These are phyloP conservation scores for Corvus hawaiiensis DNA, from an alignment of 2,113 vertebrate genomes.

Conservation along the genomic window DNA sequence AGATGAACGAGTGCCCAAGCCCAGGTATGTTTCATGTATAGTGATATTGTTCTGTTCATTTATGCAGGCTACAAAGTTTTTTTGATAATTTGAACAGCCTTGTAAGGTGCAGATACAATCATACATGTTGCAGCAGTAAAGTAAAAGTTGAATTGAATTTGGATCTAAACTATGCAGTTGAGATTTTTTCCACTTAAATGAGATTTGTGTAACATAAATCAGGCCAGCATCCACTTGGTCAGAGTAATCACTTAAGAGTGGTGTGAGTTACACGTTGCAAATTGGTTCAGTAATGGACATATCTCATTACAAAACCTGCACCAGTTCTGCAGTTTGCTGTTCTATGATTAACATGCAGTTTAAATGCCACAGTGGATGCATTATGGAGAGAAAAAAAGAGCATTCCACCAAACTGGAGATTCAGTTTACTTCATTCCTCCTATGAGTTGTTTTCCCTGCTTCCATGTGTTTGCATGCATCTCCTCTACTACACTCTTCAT, in stretches of 20 bases:
- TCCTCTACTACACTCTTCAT: background rate
- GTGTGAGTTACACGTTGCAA: background rate
- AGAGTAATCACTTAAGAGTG: background rate
- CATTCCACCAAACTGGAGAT: background rate
- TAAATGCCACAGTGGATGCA: background rate
- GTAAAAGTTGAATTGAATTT: background rate
- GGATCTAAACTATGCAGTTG: background rate
- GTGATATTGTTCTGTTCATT: background rate
- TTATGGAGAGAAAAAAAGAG: background rate
- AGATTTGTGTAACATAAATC: background rate
- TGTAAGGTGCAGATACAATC: background rate
- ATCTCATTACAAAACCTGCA: background rate
- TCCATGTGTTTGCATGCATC: background rate
- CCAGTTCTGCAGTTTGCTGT: background rate
- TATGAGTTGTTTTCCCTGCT: background rate
- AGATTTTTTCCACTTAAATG: background rate
- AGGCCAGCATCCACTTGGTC: background rate
- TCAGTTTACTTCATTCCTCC: background rate
- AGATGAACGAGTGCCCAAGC: slow-evolving; percentile 92
- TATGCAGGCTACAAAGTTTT: background rate
- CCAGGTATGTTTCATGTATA: slow-evolving; percentile 76
- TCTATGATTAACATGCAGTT: background rate
- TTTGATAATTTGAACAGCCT: background rate
- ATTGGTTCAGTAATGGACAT: background rate
- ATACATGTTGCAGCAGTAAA: background rate